These are phyloP conservation scores for Cercopithecus diana DNA, from an alignment of 2,797 vertebrate species.

Conservation along the genomic window DNA sequence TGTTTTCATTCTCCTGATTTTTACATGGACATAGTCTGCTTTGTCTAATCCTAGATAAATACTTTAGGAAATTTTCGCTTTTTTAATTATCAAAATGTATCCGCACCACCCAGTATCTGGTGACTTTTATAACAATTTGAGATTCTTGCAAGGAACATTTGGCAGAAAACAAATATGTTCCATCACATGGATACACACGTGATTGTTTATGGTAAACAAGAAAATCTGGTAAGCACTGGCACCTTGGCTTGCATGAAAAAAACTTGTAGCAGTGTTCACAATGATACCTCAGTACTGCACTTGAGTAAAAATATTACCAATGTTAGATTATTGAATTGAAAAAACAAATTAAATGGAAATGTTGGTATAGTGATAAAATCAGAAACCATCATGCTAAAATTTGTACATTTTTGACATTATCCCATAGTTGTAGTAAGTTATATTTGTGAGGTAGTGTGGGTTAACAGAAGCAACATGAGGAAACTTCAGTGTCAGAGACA, in stretches of 20 bases:
- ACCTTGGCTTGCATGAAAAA: background rate
- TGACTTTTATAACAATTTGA: background rate
- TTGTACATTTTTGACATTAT: background rate
- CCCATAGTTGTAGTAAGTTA: background rate
- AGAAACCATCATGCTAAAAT: background rate
- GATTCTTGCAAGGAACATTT: background rate
- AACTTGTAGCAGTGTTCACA: background rate
- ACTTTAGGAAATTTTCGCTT: conserved; percentile 15
- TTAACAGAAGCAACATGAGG: background rate
- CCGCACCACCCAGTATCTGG: background rate
- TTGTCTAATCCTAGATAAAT: conserved; percentile 36
- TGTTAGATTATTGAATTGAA: background rate
- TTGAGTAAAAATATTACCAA: background rate
- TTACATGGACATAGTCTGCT: background rate
- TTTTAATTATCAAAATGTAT: conserved; percentile 20
- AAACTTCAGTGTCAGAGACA: background rate
- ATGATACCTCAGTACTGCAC: background rate
- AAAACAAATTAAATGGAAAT: background rate
- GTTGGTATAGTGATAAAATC: background rate
- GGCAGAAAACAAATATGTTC: background rate
- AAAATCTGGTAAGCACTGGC: background rate
- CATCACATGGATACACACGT: background rate
- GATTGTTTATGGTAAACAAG: background rate
- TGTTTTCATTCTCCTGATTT: conserved; percentile 9
- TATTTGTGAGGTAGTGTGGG: background rate